Conservation (phyloP, 2,888 invertebrate species). For the Xanthia togata region DNA sequence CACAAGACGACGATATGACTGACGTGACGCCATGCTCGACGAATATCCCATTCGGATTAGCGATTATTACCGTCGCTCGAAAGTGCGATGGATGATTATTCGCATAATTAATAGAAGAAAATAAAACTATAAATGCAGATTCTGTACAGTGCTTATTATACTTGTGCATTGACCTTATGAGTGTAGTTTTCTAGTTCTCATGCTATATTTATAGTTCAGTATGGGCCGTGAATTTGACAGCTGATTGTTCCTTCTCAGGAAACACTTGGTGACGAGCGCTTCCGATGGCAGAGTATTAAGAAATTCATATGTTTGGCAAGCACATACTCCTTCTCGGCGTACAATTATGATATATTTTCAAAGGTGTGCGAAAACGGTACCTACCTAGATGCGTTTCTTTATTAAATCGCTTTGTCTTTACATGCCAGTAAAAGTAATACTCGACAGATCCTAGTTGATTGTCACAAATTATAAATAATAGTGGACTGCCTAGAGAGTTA, state of each 20-base stretch:
- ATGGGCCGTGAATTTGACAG: not conserved
- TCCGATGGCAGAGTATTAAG: constrained; percentile 77
- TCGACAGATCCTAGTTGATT: constrained; percentile 2
- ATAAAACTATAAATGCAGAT: not conserved
- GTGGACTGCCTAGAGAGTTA: not conserved
- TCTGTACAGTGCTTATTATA: not conserved
- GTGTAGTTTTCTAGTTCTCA: not conserved
- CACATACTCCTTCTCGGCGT: constrained; percentile 69
- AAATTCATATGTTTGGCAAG: constrained; percentile 75
- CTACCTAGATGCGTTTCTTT: constrained; percentile 52
- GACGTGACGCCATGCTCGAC: too few relatives aligned
- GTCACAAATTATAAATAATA: too few relatives aligned
- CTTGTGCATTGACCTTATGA: too few relatives aligned
- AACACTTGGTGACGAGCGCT: constrained; percentile 62
- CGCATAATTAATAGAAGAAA: not conserved
- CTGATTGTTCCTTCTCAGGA: constrained; percentile 59
- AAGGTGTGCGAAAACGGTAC: constrained; percentile 69
- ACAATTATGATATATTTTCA: constrained; percentile 79
- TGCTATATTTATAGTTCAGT: too few relatives aligned
- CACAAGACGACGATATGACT: too few relatives aligned
- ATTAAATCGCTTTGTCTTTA: constrained; percentile 23
- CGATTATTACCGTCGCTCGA: not conserved
- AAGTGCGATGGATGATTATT: not conserved
- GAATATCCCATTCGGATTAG: not conserved
- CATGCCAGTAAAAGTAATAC: not conserved